These are phyloP conservation scores for Portevinia maculata DNA, from an alignment of 2,888 invertebrate species.

Conservation along the genomic window DNA sequence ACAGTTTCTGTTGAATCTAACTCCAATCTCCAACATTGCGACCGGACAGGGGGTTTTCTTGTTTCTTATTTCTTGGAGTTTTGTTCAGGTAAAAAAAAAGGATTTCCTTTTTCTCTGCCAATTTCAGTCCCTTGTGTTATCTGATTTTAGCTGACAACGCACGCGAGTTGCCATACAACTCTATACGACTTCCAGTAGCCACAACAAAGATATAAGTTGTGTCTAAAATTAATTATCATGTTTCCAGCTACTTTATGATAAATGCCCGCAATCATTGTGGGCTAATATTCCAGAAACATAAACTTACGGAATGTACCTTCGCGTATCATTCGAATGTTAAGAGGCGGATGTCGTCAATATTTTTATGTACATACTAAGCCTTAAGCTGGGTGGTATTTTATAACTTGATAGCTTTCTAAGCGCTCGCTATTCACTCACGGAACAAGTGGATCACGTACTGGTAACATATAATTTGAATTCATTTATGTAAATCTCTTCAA, in stretches of 20 bases:
- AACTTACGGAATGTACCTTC: constrained; percentile 26
- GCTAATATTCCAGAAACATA: constrained; percentile 62
- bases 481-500: constrained; percentile 33
- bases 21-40: neutral
- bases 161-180: constrained; percentile 7
- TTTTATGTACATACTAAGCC: constrained; percentile 4
- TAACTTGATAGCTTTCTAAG: neutral
- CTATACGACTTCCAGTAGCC: constrained; percentile 28
- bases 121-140: constrained; percentile 65
- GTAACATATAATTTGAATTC: neutral
- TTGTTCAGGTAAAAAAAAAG: constrained; percentile 10
- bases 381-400: constrained; percentile 4
- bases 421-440: no score
- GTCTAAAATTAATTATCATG: constrained; percentile 65
- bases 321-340: constrained; percentile 34
- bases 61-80: constrained; percentile 6
- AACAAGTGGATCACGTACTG: neutral
- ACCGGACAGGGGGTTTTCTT: neutral
- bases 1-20: constrained; percentile 46
- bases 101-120: constrained; percentile 41
- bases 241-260: constrained; percentile 66
- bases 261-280: constrained; percentile 64
- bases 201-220: constrained; percentile 50
- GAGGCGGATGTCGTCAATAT: constrained; percentile 26
- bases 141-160: constrained; percentile 60